A percentile compares a stretch with the other conserved stretches of the same genome.
Conservation (phyloP, 1,140 invertebrate species). For the Philopotamus ludificatus region DNA sequence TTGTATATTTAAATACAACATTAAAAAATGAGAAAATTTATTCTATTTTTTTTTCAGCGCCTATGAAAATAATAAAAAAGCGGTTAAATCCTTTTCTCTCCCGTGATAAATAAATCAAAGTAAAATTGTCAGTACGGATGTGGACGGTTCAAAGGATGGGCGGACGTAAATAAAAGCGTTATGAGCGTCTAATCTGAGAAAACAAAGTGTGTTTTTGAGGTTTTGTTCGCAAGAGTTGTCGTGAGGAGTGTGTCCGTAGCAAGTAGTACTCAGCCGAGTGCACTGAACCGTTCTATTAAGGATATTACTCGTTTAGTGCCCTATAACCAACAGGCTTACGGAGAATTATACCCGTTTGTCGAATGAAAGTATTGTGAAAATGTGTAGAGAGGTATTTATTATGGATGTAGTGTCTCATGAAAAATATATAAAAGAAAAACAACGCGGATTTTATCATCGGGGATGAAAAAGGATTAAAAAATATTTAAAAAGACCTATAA, state of each 20-base stretch:
- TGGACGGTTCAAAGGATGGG: not conserved
- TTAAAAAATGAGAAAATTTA: too few species aligned
- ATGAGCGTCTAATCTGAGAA: not conserved
- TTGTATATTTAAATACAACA: too few species aligned
- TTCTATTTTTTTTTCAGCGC: too few species aligned
- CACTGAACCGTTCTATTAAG: conserved; percentile 27
- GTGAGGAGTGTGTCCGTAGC: not conserved
- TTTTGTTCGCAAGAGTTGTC: not conserved
- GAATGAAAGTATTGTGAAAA: too few species aligned
- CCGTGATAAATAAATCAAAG: too few species aligned
- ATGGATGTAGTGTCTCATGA: not conserved
- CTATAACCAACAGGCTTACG: conserved; percentile 4
- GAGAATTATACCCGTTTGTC: not conserved
- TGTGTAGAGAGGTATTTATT: too few species aligned
- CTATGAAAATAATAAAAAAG: too few species aligned
- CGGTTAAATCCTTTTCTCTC: too few species aligned
- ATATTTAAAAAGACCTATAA: too few species aligned
- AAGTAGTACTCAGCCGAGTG: conserved; percentile 13
- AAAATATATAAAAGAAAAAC: not conserved
- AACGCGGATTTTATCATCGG: too few species aligned
- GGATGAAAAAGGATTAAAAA: too few species aligned
- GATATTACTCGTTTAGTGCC: conserved; percentile 26
- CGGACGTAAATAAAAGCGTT: not conserved
- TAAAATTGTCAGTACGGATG: not conserved
- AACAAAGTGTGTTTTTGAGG: not conserved